phyloP scores from a whole-genome alignment of 35 echinoderm and acorn worm genomes.

The Ophioderma brevispina region DNA sequence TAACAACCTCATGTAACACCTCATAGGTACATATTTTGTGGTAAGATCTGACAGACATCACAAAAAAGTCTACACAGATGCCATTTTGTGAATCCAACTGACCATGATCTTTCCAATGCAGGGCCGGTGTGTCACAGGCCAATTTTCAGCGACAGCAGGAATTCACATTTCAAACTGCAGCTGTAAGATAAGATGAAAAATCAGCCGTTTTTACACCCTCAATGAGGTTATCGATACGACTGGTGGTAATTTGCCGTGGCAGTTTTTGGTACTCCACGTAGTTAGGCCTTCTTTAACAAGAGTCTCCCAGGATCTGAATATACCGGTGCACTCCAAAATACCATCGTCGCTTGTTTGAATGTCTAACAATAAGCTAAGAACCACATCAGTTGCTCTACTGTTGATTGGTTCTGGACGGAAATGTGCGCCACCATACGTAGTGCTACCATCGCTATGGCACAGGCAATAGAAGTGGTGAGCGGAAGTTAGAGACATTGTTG shows the following conservation, averaged over 20 bases:
- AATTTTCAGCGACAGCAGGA: background rate
- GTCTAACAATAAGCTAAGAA: background rate
- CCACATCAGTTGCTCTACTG: background rate
- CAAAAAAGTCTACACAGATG: background rate
- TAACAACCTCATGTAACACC: background rate
- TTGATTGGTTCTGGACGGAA: background rate
- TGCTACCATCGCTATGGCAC: background rate
- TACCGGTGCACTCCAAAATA: background rate
- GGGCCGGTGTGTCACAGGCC: slow-evolving; percentile 8
- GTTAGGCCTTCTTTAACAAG: background rate
- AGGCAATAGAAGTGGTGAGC: background rate
- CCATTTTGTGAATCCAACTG: slow-evolving; percentile 14
- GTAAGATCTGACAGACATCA: background rate
- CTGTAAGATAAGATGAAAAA: background rate
- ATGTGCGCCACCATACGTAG: background rate
- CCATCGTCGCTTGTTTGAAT: background rate
- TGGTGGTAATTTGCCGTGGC: background rate
- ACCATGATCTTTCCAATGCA: background rate
- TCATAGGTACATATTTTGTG: background rate
- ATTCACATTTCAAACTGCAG: background rate
- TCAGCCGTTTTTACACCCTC: background rate
- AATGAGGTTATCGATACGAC: background rate
- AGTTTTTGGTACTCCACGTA: background rate
- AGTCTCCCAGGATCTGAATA: background rate
- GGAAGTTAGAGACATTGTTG: too few species aligned